These are phyloP conservation scores for Alaudala cheleensis DNA, from an alignment of 2,113 vertebrate species.

Conservation along the genomic window DNA sequence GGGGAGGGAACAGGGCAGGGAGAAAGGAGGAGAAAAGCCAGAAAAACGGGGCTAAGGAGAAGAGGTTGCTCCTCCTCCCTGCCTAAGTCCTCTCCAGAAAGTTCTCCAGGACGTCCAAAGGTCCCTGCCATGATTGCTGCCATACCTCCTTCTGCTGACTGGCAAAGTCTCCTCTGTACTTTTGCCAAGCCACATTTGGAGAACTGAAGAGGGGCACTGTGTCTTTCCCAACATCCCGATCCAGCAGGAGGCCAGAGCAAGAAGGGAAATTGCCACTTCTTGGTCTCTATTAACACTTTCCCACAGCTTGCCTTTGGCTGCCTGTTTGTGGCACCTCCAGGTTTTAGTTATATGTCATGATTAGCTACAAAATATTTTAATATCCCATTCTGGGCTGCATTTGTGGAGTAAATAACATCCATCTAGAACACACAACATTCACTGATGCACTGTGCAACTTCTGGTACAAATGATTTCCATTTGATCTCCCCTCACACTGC, in stretches of 20 bases:
- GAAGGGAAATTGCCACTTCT: not conserved
- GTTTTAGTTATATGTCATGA: not conserved
- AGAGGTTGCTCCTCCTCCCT: not conserved
- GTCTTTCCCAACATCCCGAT: not conserved
- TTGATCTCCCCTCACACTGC: not conserved
- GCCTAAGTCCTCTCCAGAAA: not conserved
- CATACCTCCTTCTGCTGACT: not conserved
- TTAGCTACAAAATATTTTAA: not conserved
- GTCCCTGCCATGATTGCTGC: not conserved
- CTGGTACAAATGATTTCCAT: not conserved
- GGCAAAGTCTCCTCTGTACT: not conserved
- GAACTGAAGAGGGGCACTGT: not conserved
- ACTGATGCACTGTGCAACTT: not conserved
- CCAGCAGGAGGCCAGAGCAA: not conserved
- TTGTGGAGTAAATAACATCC: not conserved
- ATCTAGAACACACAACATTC: not conserved
- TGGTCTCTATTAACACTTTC: not conserved
- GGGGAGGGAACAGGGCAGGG: not conserved
- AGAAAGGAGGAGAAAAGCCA: not conserved
- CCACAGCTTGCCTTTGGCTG: not conserved
- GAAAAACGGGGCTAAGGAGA: not conserved
- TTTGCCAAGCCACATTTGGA: not conserved
- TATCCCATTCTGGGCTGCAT: not conserved
- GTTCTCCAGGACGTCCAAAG: conserved; percentile 5
- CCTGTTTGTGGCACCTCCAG: not conserved